Evolutionary conservation across 2,113 vertebrate species (phyloP), one percentile per base, ranked within the genome.

Genomic region (Rhombomys opimus): DNA sequence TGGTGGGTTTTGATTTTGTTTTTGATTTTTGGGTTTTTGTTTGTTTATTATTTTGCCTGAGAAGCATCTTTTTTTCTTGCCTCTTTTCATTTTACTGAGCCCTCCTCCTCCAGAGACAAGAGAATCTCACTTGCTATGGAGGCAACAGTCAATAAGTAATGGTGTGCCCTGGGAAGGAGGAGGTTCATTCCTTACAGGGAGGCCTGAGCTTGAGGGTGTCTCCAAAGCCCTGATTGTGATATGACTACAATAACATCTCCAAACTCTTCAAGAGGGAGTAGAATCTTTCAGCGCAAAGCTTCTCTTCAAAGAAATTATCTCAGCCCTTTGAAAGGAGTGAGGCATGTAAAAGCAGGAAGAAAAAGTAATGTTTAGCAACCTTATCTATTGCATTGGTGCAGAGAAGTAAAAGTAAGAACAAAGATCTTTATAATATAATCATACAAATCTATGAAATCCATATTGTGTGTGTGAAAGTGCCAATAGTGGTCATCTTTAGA

Each of bases 251-350:
- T 14, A 59, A 81, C 23, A 50, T 70, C 85, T 91, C 38, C 57
- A 76, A 90, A 67, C 67, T 17, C 32, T 87, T 88, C 32, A 90
- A n/a, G 67, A 80, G 82, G 41, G 14, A 65, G 76, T 38, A 46
- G 75, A 32, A 84, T 77, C 73, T 95, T 96, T 88, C 81, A 63
- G 70, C 32, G 32, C 25, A 95, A 96, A 92, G 22, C 67, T 94
- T 90, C n/a, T 32, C 46, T 57, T 86, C 27, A 95, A 89, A 90
- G 57, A 35, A 59, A 54, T 75, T 67, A 82, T 91, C 81, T 22
- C 11, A 84, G 9, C n/a, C 68, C 20, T 81, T 85, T 85, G 65
- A 81, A 88, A 92, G 14, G 4, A 91, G 5, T 54, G 52, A 72
- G 14, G 67, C 41, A 70, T 91, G 87, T 93, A 67, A 85, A 92